A percentile compares a stretch with the other conserved stretches of the same genome.
Evolutionary conservation across 2,113 vertebrate species (phyloP).

Genomic region (Centropristis striata): DNA sequence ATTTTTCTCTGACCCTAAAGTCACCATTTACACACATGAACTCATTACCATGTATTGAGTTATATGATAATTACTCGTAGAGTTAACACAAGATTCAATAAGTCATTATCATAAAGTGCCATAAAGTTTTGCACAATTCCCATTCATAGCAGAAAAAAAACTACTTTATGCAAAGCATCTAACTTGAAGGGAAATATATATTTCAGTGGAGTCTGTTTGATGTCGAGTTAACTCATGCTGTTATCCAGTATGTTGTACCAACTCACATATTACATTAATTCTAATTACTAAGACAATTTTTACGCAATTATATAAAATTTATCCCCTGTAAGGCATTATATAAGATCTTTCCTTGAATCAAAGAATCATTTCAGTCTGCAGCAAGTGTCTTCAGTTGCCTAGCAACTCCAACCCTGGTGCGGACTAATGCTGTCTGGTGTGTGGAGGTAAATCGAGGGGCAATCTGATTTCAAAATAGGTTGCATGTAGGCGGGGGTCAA

Average conservation of each 20-base stretch:
- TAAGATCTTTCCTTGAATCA: conserved; percentile 85
- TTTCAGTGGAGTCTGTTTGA: conserved; percentile 19
- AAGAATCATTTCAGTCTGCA: conserved; percentile 87
- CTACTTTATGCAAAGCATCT: not conserved
- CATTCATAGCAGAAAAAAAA: conserved; percentile 7
- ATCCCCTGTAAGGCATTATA: conserved; percentile 75
- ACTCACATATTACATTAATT: conserved; percentile 40
- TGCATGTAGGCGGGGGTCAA: conserved; percentile 84
- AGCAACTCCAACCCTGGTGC: conserved; percentile 86
- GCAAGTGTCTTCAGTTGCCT: conserved; percentile 89
- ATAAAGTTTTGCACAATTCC: not conserved
- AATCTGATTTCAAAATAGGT: conserved; percentile 87
- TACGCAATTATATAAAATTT: conserved; percentile 66
- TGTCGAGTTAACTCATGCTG: not conserved
- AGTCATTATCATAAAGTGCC: not conserved
- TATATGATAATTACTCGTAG: conserved; percentile 11
- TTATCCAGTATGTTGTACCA: conserved; percentile 6
- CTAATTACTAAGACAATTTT: conserved; percentile 61
- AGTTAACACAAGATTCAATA: conserved; percentile 7
- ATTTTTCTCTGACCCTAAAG: conserved; percentile 25
- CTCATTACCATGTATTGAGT: not conserved
- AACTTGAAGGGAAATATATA: conserved; percentile 6
- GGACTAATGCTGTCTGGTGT: conserved; percentile 85
- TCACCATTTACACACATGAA: not conserved
- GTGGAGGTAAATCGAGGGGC: conserved; percentile 88